These are phyloP conservation scores for Globia sparganii DNA, from an alignment of 2,888 invertebrate genomes.

Conservation along the genomic window DNA sequence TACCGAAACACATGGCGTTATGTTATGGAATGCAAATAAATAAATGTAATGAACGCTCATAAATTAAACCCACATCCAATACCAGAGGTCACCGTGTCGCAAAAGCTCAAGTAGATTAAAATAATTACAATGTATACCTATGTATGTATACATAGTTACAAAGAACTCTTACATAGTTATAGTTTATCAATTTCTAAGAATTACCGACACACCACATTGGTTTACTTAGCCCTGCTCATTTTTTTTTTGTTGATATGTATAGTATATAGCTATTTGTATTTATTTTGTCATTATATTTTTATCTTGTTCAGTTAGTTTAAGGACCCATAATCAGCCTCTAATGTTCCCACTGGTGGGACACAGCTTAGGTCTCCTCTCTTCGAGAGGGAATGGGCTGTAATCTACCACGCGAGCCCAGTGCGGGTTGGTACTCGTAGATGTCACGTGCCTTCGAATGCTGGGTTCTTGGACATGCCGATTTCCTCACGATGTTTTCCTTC, in stretches of 20 bases:
- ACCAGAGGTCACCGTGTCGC: constrained; percentile 16
- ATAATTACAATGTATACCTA: constrained; percentile 22
- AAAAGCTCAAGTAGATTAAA: constrained; percentile 40
- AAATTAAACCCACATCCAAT: constrained; percentile 9
- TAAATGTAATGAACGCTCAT: not conserved
- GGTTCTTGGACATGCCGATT: too few relatives aligned
- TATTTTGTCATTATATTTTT: not conserved
- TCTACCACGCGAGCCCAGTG: too few relatives aligned
- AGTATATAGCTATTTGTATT: not conserved
- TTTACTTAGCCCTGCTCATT: constrained; percentile 6
- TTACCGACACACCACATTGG: constrained; percentile 30
- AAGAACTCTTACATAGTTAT: constrained; percentile 18
- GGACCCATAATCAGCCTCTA: too few relatives aligned
- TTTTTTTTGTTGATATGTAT: constrained; percentile 9
- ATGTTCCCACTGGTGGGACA: too few relatives aligned
- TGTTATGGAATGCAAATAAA: too few relatives aligned
- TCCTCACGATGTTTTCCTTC: too few relatives aligned
- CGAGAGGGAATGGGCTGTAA: too few relatives aligned
- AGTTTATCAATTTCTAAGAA: constrained; percentile 62
- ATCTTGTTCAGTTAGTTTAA: not conserved
- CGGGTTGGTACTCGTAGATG: too few relatives aligned
- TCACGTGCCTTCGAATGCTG: too few relatives aligned
- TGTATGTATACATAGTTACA: constrained; percentile 9
- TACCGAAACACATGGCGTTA: too few relatives aligned
- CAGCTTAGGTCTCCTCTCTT: too few relatives aligned